phyloP scores from a whole-genome alignment of 2,797 vertebrate species.

The Sebastes matsubarae region DNA sequence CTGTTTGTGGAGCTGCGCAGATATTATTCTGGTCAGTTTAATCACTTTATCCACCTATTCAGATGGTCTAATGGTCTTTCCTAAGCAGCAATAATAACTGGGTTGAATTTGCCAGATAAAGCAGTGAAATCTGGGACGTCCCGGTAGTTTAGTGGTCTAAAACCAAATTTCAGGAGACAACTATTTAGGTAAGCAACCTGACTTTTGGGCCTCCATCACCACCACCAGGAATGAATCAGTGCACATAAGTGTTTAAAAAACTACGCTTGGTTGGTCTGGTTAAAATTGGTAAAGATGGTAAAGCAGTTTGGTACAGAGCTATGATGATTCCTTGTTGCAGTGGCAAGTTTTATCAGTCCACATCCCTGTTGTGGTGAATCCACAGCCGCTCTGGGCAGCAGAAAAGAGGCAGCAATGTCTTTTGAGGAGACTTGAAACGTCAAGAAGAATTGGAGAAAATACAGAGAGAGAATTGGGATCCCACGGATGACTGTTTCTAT shows the following conservation, averaged over 20 bases:
- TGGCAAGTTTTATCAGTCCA: not conserved
- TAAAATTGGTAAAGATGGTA: not conserved
- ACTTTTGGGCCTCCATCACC: not conserved
- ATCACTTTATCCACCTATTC: not conserved
- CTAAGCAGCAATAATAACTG: not conserved
- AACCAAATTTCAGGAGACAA: not conserved
- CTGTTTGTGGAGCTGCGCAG: constrained; percentile 88
- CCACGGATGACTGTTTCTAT: constrained; percentile 68
- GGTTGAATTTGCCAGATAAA: not conserved
- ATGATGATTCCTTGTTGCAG: constrained; percentile 3
- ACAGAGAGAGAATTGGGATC: constrained; percentile 43
- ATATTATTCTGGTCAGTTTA: constrained; percentile 84
- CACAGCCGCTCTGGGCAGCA: constrained; percentile 4
- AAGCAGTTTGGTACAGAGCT: not conserved
- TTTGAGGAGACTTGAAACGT: constrained; percentile 18
- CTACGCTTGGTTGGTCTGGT: not conserved
- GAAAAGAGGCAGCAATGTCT: constrained; percentile 30
- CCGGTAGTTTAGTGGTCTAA: not conserved
- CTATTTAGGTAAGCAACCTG: not conserved
- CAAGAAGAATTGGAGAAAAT: constrained; percentile 20
- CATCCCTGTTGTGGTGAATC: constrained; percentile 19
- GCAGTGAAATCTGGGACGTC: not conserved
- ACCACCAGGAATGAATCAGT: not conserved
- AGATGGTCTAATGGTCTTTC: not conserved
- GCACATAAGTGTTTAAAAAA: not conserved